Base-by-base conservation (phyloP, 1,140 invertebrate species). In the Leguminivora glycinivorella region DNA sequence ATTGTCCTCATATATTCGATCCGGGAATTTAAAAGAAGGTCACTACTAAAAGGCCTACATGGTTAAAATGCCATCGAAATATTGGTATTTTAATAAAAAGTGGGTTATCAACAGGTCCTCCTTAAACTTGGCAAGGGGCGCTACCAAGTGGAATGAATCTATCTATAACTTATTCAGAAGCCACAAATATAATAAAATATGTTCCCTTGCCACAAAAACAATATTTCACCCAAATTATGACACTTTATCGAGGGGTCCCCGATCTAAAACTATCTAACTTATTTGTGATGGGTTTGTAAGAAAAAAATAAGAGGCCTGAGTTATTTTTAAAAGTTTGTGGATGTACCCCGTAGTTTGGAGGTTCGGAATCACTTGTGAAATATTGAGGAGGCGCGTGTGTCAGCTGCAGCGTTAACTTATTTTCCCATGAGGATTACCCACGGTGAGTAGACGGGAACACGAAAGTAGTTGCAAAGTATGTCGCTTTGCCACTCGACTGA, bases 151-250 rank as follows among this genome's bases (percentile, higher is more conserved):
- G 47, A 72, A 74, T 38, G 72, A 77, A 70, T 75, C 67, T 75
- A 76, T 74, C 70, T 70, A 71, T 74, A 75, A 78, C 63, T 79
- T 76, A 75, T 81, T 82, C 76, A 70, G 67, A 79, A 75, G 73
- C 77, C 80, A 70, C 78, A 79, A 82, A 80, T 79, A 80, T 83
- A 84, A 79, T 77, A 71, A 79, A 82, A 79, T 84, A 82, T 83
- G 81, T 81, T 67, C 75, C 75, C 69, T 77, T 68, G 52, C 68
- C 70, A 78, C 71, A 80, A 82, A 82, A 84, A 85, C 83, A 83
- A 85, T 85, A 83, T 84, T 83, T 85, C 80, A 87, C 75, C 58
- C 82, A 83, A 84, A 87, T 83, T 84, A 84, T 82, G 85, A 83
- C 83, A 83, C 79, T 85, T 83, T 87, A 82, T 84, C 79, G 83